These are phyloP conservation scores for Priocnemis perturbator DNA, from an alignment of 2,888 invertebrate genomes.

Conservation along the genomic window DNA sequence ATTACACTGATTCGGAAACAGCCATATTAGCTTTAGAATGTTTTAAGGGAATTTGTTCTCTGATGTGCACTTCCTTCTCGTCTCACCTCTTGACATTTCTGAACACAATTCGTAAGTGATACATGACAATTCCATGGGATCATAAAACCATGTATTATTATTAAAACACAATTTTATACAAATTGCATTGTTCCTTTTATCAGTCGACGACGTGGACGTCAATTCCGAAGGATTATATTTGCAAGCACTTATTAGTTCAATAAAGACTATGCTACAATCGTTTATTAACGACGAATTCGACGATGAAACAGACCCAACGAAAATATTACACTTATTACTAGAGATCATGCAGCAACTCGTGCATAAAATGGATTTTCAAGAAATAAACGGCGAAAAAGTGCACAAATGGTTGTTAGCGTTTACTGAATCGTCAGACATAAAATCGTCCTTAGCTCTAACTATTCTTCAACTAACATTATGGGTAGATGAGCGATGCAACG, in stretches of 20 bases:
- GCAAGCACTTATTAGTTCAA: slow-evolving; percentile 50
- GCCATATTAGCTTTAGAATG: slow-evolving; percentile 79
- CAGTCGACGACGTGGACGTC: slow-evolving; percentile 35
- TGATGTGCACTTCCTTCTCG: slow-evolving; percentile 66
- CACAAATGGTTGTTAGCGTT: slow-evolving; percentile 58
- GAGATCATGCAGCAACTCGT: slow-evolving; percentile 63
- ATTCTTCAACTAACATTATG: slow-evolving; percentile 62
- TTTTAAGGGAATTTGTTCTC: slow-evolving; percentile 75
- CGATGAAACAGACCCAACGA: slow-evolving; percentile 50
- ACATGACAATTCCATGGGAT: slow-evolving; percentile 16
- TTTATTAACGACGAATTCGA: slow-evolving; percentile 53
- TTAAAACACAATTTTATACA: too few relatives aligned
- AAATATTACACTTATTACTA: slow-evolving; percentile 59
- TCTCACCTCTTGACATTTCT: slow-evolving; percentile 75
- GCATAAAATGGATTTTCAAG: slow-evolving; percentile 59
- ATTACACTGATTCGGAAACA: slow-evolving; percentile 78
- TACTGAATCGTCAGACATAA: slow-evolving; percentile 49
- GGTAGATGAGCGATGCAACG: slow-evolving; percentile 62
- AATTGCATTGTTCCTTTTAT: slow-evolving; percentile 17
- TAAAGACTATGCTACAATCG: slow-evolving; percentile 53
- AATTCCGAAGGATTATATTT: slow-evolving; percentile 40
- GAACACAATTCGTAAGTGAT: slow-evolving; percentile 71
- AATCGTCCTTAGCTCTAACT: slow-evolving; percentile 46
- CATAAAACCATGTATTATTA: slow-evolving; percentile 20
- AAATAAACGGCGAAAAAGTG: slow-evolving; percentile 47